Conservation (phyloP, 2,888 invertebrate genomes). For the Drosophila phalerata region DNA sequence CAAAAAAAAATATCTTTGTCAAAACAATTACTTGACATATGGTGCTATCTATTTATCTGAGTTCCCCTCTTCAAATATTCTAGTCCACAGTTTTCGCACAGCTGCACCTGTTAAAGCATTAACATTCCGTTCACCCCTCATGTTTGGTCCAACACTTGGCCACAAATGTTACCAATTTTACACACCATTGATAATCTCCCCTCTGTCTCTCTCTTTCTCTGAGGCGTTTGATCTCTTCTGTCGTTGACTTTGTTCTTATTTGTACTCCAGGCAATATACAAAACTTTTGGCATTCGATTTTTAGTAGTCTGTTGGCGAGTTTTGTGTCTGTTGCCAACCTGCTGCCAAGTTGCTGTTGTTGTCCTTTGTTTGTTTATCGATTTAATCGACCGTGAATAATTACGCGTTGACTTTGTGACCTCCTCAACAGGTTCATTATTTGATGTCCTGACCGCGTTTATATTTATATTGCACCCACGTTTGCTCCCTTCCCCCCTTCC, state of each 20-base stretch:
- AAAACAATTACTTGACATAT: neutral
- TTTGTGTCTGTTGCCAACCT: neutral
- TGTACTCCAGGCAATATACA: conserved; percentile 9
- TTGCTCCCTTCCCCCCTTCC: too few species aligned
- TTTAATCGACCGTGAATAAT: conserved; percentile 71
- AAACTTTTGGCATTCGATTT: conserved; percentile 21
- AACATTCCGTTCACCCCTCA: neutral
- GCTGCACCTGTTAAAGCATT: conserved; percentile 27
- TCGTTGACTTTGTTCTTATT: conserved; percentile 25
- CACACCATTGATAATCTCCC: conserved; percentile 49
- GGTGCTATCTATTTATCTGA: neutral
- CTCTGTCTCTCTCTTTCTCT: conserved; percentile 6
- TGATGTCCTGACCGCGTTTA: conserved; percentile 23
- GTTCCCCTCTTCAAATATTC: neutral
- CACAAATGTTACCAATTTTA: conserved; percentile 50
- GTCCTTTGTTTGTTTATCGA: conserved; percentile 58
- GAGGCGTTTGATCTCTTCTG: conserved; percentile 25
- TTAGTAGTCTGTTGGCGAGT: neutral
- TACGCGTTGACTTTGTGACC: conserved; percentile 42
- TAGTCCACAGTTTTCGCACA: conserved; percentile 19
- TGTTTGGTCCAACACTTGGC: conserved; percentile 19
- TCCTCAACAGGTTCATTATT: conserved; percentile 38
- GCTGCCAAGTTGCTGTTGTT: conserved; percentile 13
- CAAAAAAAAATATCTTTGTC: neutral
- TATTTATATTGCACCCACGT: conserved; percentile 19